These are phyloP conservation scores for Odiellus spinosus DNA, from an alignment of 2,888 invertebrate species.

Conservation along the genomic window DNA sequence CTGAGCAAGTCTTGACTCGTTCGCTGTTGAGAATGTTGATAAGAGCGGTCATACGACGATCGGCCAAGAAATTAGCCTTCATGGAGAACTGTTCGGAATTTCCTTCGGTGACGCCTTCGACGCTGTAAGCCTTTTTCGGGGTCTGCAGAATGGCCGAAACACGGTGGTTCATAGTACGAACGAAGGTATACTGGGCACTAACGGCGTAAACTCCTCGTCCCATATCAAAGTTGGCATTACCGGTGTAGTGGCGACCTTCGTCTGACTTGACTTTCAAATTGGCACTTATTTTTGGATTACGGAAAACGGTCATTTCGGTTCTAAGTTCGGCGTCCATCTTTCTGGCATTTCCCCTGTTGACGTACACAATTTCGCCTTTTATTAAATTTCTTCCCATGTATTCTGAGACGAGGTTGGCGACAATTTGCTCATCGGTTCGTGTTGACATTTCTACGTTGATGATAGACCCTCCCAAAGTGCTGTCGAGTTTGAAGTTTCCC, in stretches of 20 bases:
- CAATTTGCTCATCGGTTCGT: conserved; percentile 9
- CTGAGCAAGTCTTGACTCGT: conserved; percentile 6
- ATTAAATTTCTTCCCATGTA: conserved; percentile 3
- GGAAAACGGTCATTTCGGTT: conserved; percentile 8
- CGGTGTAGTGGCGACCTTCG: conserved; percentile 5
- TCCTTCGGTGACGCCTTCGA: conserved; percentile 4
- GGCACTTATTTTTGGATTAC: conserved; percentile 5
- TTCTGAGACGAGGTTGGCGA: conserved; percentile 10
- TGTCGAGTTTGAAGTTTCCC: conserved; percentile 6
- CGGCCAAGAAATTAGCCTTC: not conserved
- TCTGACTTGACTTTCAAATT: conserved; percentile 1
- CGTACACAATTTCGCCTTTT: conserved; percentile 5
- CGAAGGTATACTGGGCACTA: conserved; percentile 4
- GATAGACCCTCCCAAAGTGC: conserved; percentile 7
- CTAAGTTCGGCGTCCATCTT: conserved; percentile 10
- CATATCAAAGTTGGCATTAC: conserved; percentile 4
- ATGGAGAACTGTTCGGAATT: not conserved
- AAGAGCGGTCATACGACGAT: not conserved
- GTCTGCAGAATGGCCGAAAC: conserved; percentile 2
- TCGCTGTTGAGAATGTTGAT: not conserved
- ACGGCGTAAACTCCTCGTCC: conserved; percentile 8
- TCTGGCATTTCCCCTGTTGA: conserved; percentile 7
- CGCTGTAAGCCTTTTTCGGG: conserved; percentile 5
- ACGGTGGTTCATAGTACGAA: conserved; percentile 8
- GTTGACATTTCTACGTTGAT: conserved; percentile 6